These are phyloP conservation scores for Potorous gilbertii DNA, from an alignment of 2,797 vertebrate species.

Conservation along the genomic window DNA sequence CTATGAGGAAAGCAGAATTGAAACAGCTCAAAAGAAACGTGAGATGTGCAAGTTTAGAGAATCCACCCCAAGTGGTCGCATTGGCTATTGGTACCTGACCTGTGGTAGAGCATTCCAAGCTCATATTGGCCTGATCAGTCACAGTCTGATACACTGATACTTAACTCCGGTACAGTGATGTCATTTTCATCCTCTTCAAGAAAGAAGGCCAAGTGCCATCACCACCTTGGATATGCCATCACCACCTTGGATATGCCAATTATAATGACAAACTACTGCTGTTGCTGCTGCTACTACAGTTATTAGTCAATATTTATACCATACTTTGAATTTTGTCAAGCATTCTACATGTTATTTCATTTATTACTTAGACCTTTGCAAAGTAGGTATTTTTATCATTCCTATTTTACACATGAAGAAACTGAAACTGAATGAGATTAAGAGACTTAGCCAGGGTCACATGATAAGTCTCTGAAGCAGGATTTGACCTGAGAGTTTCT, in stretches of 20 bases:
- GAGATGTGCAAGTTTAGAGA: too few relatives aligned
- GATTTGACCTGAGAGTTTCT: neutral
- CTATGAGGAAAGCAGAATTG: too few relatives aligned
- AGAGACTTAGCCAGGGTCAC: neutral
- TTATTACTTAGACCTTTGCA: neutral
- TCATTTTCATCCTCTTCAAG: too few relatives aligned
- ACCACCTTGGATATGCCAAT: neutral
- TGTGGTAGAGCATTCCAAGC: too few relatives aligned
- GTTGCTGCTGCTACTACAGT: too few relatives aligned
- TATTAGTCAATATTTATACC: neutral
- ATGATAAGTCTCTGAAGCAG: neutral
- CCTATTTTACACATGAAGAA: neutral
- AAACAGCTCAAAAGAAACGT: too few relatives aligned
- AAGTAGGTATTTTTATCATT: neutral
- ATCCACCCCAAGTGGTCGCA: too few relatives aligned
- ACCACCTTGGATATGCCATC: neutral
- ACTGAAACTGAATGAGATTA: neutral
- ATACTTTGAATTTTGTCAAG: neutral
- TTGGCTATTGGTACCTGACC: too few relatives aligned
- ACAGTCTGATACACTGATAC: too few relatives aligned
- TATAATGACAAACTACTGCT: neutral
- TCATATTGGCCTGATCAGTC: too few relatives aligned
- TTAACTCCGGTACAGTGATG: too few relatives aligned
- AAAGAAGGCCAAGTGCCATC: too few relatives aligned
- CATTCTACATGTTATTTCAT: neutral